These are phyloP conservation scores for Salvator merianae DNA, from an alignment of 2,113 vertebrate genomes.

Conservation along the genomic window DNA sequence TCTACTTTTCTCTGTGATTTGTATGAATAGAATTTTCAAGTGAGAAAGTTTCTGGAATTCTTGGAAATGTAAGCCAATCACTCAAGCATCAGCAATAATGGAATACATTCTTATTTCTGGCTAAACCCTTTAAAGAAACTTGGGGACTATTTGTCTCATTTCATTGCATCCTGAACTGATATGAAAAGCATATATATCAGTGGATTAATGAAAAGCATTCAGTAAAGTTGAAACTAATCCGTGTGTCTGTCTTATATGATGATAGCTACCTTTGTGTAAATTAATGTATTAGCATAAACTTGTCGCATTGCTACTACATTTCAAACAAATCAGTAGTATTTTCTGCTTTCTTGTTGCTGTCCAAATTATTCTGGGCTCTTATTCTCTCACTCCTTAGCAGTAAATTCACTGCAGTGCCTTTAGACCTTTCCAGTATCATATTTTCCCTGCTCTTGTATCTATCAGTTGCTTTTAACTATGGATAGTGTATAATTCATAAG, in stretches of 20 bases:
- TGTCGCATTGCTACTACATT: conserved; percentile 28
- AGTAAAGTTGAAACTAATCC: background rate
- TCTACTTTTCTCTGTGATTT: background rate
- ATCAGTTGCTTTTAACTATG: conserved; percentile 20
- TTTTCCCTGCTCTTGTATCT: background rate
- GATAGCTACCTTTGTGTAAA: background rate
- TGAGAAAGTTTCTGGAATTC: background rate
- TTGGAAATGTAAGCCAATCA: conserved; percentile 19
- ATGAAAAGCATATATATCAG: fast-evolving
- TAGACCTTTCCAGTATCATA: conserved; percentile 14
- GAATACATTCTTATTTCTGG: conserved; percentile 16
- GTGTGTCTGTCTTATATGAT: background rate
- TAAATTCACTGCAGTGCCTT: background rate
- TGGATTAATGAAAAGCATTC: conserved; percentile 12
- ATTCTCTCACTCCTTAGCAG: conserved; percentile 26
- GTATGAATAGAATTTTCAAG: background rate
- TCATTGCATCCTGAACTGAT: background rate
- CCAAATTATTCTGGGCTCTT: conserved; percentile 36
- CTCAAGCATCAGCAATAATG: conserved; percentile 1
- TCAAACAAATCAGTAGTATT: conserved; percentile 31
- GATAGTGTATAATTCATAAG: conserved; percentile 32
- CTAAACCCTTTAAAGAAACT: conserved; percentile 11
- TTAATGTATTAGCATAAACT: conserved; percentile 28
- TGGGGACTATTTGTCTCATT: background rate
- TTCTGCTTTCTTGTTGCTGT: conserved; percentile 11